Base-by-base conservation (phyloP, 23 tunicate genomes). In the Corella eumyota region DNA sequence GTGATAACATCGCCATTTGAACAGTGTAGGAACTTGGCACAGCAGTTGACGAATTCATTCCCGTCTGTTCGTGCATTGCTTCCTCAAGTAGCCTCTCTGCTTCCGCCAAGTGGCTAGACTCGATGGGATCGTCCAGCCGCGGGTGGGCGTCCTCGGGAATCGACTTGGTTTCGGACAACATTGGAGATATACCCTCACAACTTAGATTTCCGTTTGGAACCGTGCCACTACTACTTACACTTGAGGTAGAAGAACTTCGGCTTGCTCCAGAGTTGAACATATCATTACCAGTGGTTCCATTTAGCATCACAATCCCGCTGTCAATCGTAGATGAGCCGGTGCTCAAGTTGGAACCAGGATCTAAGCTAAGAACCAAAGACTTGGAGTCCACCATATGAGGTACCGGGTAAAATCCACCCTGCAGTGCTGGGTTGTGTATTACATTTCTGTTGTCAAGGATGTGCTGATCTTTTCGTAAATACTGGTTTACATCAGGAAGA, bases 1-100 rank as follows among this genome's bases (percentile, higher is more conserved):
- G 68, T 9, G 68, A 32, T 6, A 62, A 34, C 68, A 62, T 62
- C 2, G 68, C 44, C 68, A 62, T 38, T 62, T 62, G 68, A 24
- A 62, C 22, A 1, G 68, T 51, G 32, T 62, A 62, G 68, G 60
- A 25, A 33, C 25, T 25, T n/a, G n/a, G n/a, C 27, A n/a, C n/a
- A n/a, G 26, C 57, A 7, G 68, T 25, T n/a, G 26, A 52, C 45
- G 51, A 1, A 5, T 11, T 7, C 31, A 37, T 25, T 15, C 52
- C 20, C 4, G 30, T 32, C 25, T 62, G 66, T 52, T 62, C 68
- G 53, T 62, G 29, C 30, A 62, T 38, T 3, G 68, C 68, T n/a
- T 51, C 68, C 44, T 62, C 52, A 6, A 62, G 38, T 25, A 62
- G 40, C 22, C 68, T 34, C 44, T 62, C 68, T n/a, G 68, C 68